Conservation (phyloP, 2,888 invertebrate species). For the Dryobotodes eremita region DNA sequence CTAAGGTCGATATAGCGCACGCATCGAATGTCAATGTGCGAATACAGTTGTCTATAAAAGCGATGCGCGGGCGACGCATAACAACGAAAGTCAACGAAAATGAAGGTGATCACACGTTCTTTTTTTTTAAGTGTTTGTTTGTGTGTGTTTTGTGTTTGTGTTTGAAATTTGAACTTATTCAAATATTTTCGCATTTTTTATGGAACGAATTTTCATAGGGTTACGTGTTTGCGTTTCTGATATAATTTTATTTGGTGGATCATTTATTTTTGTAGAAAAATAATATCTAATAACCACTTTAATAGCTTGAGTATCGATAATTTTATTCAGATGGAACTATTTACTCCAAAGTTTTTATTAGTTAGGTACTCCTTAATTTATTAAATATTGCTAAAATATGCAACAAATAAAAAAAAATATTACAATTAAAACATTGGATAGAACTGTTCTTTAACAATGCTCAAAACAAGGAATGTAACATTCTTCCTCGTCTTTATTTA, state of each 20-base stretch:
- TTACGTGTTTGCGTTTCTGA: not conserved
- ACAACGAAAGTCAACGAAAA: slow-evolving; percentile 86
- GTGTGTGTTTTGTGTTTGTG: slow-evolving; percentile 65
- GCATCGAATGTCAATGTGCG: slow-evolving; percentile 81
- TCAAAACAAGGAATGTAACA: not conserved
- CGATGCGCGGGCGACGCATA: slow-evolving; percentile 71
- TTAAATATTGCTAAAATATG: not conserved
- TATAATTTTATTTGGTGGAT: not conserved
- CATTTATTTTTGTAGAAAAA: not conserved
- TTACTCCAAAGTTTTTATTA: not conserved
- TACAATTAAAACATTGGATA: not conserved
- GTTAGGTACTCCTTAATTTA: not conserved
- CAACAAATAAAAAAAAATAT: not conserved
- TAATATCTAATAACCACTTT: not conserved
- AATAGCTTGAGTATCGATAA: not conserved
- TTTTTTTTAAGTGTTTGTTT: slow-evolving; percentile 66
- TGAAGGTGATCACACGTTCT: slow-evolving; percentile 89
- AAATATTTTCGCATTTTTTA: not conserved
- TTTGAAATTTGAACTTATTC: slow-evolving; percentile 26
- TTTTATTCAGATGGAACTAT: not conserved
- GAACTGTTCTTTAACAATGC: not conserved
- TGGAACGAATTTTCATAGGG: not conserved
- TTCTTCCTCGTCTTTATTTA: not conserved
- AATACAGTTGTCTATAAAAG: slow-evolving; percentile 87
- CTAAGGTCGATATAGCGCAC: slow-evolving; percentile 83